phyloP scores from a whole-genome alignment of 2,888 invertebrate species.

The Oxytorus armatus region DNA sequence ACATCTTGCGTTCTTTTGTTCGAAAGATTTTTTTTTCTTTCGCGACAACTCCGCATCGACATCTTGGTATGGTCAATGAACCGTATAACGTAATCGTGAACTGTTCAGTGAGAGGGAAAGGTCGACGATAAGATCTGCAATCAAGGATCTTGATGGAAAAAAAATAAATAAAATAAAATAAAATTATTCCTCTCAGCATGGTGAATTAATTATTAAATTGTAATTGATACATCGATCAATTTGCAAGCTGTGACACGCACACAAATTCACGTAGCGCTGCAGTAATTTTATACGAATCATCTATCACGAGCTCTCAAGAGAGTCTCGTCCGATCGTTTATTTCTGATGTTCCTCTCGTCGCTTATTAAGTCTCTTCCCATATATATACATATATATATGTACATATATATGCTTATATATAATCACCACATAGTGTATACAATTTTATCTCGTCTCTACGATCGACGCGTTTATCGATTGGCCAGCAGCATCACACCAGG shows the following conservation, averaged over 20 bases:
- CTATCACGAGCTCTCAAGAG: conserved; percentile 43
- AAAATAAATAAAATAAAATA: conserved; percentile 25
- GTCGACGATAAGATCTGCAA: background rate
- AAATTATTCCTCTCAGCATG: background rate
- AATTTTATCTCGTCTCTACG: conserved; percentile 43
- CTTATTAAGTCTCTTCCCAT: conserved; percentile 39
- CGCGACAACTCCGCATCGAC: background rate
- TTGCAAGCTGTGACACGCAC: conserved; percentile 25
- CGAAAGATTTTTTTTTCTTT: background rate
- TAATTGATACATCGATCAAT: conserved; percentile 64
- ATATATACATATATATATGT: background rate
- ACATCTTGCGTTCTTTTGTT: too few relatives aligned
- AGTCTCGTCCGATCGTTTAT: conserved; percentile 45
- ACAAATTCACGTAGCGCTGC: background rate
- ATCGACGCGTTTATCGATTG: conserved; percentile 59
- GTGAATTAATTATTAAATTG: conserved; percentile 51
- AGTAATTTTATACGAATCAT: conserved; percentile 58
- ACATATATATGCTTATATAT: conserved; percentile 9
- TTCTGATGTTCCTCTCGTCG: conserved; percentile 52
- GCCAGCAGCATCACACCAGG: conserved; percentile 32
- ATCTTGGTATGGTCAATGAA: background rate
- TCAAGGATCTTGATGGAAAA: background rate
- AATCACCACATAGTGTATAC: conserved; percentile 33
- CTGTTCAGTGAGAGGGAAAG: too few relatives aligned
- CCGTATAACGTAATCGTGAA: background rate